Conservation (phyloP, 92 coral and sea anemone genomes). For the Porites evermanni region DNA sequence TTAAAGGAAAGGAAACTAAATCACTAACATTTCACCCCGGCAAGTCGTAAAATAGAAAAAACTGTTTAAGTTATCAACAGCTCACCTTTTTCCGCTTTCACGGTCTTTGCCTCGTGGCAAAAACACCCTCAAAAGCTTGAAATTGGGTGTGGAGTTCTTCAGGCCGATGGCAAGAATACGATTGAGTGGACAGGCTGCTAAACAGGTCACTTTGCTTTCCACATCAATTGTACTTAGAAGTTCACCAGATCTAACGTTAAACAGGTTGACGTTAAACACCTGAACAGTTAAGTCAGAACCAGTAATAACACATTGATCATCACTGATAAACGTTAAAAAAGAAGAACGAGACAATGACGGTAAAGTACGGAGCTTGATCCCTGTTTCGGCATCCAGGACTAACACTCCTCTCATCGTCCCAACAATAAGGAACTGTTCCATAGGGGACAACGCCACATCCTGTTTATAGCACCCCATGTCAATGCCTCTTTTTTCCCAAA, state of each 20-base stretch:
- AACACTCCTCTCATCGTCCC: not conserved
- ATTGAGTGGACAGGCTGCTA: slow-evolving; percentile 14
- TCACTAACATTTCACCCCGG: too few relatives aligned
- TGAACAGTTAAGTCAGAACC: not conserved
- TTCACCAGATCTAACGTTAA: slow-evolving; percentile 1
- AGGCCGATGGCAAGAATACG: slow-evolving; percentile 14
- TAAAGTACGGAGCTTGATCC: not conserved
- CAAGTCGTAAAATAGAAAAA: too few relatives aligned
- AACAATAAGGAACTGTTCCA: not conserved
- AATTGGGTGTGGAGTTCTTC: not conserved
- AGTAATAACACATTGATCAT: not conserved
- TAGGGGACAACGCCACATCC: slow-evolving; percentile 10
- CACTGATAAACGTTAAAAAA: slow-evolving; percentile 9
- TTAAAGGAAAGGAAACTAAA: too few relatives aligned
- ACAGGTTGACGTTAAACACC: slow-evolving; percentile 12
- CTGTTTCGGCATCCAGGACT: slow-evolving; percentile 19
- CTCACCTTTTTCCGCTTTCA: not conserved
- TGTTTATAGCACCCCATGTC: too few relatives aligned
- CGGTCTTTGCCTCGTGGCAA: not conserved
- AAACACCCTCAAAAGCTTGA: slow-evolving; percentile 6
- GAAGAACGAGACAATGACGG: too few relatives aligned
- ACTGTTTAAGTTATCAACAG: not conserved
- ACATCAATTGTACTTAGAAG: not conserved
- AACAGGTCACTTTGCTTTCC: not conserved
- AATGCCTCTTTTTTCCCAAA: not conserved